Percentiles rank a stretch among this genome's conserved stretches.
Evolutionary conservation across 2,797 vertebrate species (phyloP).

Genomic region (Gorsachius magnificus): DNA sequence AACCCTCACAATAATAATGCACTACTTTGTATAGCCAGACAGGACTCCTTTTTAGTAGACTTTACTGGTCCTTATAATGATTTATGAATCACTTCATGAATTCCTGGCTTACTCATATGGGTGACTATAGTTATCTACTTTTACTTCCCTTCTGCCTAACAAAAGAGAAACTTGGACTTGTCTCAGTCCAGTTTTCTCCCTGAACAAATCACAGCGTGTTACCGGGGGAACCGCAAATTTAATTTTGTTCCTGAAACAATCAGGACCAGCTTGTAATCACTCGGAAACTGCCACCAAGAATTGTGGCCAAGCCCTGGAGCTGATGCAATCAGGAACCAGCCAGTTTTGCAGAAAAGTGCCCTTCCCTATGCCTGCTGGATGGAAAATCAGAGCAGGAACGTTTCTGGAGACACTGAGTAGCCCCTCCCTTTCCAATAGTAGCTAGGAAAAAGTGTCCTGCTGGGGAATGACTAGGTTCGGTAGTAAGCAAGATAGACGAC

Average conservation of each 20-base stretch:
- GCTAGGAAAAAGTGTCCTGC: not conserved
- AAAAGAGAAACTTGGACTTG: constrained; percentile 75
- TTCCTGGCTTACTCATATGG: constrained; percentile 79
- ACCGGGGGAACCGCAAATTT: constrained; percentile 78
- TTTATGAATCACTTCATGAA: constrained; percentile 87
- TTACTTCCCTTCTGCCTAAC: constrained; percentile 77
- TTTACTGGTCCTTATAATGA: constrained; percentile 79
- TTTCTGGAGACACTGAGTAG: not conserved
- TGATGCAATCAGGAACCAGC: not conserved
- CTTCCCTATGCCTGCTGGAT: not conserved
- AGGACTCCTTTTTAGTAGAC: constrained; percentile 69
- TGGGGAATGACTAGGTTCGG: not conserved
- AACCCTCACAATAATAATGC: constrained; percentile 65
- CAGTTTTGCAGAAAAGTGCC: not conserved
- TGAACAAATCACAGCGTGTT: constrained; percentile 74
- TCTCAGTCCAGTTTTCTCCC: constrained; percentile 80
- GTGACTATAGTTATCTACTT: constrained; percentile 82
- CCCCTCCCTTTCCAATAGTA: not conserved
- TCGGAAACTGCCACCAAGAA: constrained; percentile 46
- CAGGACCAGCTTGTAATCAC: constrained; percentile 73
- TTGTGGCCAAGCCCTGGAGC: constrained; percentile 34
- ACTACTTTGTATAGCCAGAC: constrained; percentile 64
- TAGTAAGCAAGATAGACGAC: not conserved
- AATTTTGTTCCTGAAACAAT: constrained; percentile 82
- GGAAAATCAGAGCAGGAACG: not conserved